These are phyloP conservation scores for Acleris literana DNA, from an alignment of 2,888 invertebrate species.

Conservation along the genomic window DNA sequence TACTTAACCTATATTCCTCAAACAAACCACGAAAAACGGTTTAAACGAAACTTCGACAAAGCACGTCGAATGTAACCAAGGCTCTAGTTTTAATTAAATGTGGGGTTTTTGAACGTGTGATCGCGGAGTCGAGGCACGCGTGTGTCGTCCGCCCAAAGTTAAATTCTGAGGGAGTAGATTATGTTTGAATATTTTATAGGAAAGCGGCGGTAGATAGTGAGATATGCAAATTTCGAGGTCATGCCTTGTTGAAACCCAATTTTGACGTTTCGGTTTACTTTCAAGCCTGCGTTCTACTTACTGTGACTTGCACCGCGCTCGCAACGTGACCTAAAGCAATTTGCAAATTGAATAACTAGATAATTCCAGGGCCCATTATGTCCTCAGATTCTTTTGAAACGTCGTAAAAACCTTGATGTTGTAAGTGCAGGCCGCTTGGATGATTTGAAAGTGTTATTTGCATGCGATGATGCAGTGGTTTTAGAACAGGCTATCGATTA, in stretches of 20 bases:
- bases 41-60: constrained; percentile 44
- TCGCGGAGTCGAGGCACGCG: constrained; percentile 36
- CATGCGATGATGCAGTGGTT: constrained; percentile 5
- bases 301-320: constrained; percentile 6
- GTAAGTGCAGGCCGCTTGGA: constrained; percentile 2
- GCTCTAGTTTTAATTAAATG: constrained; percentile 49
- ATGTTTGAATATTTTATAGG: constrained; percentile 62
- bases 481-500: too few species aligned
- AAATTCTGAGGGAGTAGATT: constrained; percentile 51
- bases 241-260: constrained; percentile 59
- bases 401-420: constrained; percentile 14
- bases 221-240: constrained; percentile 60
- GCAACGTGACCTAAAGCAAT: constrained; percentile 19
- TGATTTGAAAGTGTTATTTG: constrained; percentile 6
- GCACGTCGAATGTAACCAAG: constrained; percentile 45
- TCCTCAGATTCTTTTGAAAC: constrained; percentile 18
- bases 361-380: constrained; percentile 27
- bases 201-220: constrained; percentile 44
- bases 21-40: constrained; percentile 45
- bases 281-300: constrained; percentile 37
- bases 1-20: constrained; percentile 52
- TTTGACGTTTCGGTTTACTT: constrained; percentile 58
- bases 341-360: constrained; percentile 33
- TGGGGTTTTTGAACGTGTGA: constrained; percentile 45
- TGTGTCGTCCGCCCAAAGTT: constrained; percentile 46